Base-by-base conservation (phyloP, 2,797 vertebrate genomes). In the Thalassophryne amazonica region DNA sequence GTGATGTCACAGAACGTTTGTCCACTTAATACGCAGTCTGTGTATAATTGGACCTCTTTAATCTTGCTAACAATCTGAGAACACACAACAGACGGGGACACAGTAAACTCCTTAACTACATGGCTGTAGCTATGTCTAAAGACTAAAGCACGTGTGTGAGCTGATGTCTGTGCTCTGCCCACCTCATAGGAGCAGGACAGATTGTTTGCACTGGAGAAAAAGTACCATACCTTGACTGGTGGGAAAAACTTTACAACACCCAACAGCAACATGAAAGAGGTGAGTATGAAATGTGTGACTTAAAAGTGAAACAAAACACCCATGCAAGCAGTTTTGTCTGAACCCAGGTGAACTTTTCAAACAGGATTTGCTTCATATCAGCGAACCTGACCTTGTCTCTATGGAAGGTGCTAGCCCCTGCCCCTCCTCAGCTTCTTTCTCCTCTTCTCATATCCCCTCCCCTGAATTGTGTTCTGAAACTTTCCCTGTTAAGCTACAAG, bases 311-410 rank as follows among this genome's bases (percentile, higher is more conserved):
- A 43, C n/a, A 20, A 8, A 7, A 5, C 6, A 5, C 14, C 7
- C 36, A 13, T 48, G 11, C 8, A n/a, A 58, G 41, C 21, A 34
- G 42, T 53, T 63, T 13, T 34, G 38, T 48, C 70, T 38, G 25
- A 55, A 79, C 53, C 55, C 32, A 53, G 54, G 47, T 64, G 1
- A 74, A 70, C 72, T 72, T 69, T 81, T 62, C 53, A 54, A 86
- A 86, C 93, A 97, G 94, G 94, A 92, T 20, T 86, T 85, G 49
- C 92, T 94, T 55, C 90, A 91, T 83, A 93, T 92, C 90, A 93
- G 90, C 34, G 88, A 94, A 68, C 80, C 90, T 67, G 93, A 94
- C 78, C 83, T 93, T 74, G 74, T 87, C 75, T 81, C 80, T 84
- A 92, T 81, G 78, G 84, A 68, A 4, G 80, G 78, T 57, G 78